Evolutionary conservation across 2,113 vertebrate species (phyloP).

Genomic region (Chunga burmeisteri): DNA sequence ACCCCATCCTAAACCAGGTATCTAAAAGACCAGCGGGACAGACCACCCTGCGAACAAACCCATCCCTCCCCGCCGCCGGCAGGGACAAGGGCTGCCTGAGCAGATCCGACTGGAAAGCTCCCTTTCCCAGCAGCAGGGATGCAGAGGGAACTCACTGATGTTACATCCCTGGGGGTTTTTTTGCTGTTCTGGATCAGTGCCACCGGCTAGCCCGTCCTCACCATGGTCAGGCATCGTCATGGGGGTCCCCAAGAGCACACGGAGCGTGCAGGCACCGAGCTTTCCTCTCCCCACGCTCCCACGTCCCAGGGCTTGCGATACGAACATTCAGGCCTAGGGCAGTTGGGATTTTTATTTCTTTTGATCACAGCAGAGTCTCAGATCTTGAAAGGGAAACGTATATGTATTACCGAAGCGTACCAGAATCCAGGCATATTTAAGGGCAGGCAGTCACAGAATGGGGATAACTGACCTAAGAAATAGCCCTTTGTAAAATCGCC

Average conservation of each 20-base stretch:
- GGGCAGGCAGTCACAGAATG: neutral
- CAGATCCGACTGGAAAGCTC: neutral
- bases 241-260: neutral
- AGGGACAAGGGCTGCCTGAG: neutral
- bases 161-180: no score
- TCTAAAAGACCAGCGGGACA: neutral
- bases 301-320: neutral
- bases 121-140: neutral
- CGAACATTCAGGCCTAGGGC: neutral
- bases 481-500: neutral
- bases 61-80: neutral
- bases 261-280: neutral
- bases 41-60: neutral
- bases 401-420: neutral
- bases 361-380: neutral
- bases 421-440: neutral
- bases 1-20: neutral
- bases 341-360: neutral
- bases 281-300: neutral
- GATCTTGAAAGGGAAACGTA: neutral
- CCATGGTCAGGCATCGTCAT: neutral
- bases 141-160: neutral
- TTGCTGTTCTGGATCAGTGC: neutral
- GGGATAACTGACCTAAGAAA: neutral
- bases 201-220: neutral